phyloP scores from a whole-genome alignment of 2,888 invertebrate species.

The Arge pagana region DNA sequence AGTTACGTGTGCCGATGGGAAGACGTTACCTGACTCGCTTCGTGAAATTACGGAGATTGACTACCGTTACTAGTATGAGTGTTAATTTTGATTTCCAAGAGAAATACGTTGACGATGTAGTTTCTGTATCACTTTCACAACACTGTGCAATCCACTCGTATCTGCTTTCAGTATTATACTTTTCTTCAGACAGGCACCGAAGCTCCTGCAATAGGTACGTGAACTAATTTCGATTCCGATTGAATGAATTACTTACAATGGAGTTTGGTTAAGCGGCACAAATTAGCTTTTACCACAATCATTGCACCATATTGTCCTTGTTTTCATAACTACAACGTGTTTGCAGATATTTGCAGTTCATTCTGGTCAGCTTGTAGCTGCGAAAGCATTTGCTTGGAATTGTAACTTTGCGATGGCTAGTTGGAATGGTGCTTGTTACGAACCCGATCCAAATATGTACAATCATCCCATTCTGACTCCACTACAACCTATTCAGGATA shows the following conservation, averaged over 20 bases:
- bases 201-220: slow-evolving; percentile 4
- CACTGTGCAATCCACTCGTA: slow-evolving; percentile 7
- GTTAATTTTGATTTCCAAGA: slow-evolving; percentile 20
- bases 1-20: no score
- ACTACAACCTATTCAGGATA: no score
- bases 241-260: no score
- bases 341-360: no score
- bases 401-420: slow-evolving; percentile 46
- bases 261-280: slow-evolving; percentile 12
- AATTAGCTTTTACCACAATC: not conserved
- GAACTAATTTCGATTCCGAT: not conserved
- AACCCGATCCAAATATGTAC: slow-evolving; percentile 44
- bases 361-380: not conserved
- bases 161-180: no score
- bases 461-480: slow-evolving; percentile 37
- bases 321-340: no score
- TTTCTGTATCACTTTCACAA: not conserved
- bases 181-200: no score
- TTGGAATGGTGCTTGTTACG: slow-evolving; percentile 52
- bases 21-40: no score
- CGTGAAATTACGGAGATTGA: no score
- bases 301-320: slow-evolving; percentile 9
- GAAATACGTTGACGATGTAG: slow-evolving; percentile 14
- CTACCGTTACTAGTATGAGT: slow-evolving; percentile 5
- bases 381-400: not conserved